phyloP scores from a whole-genome alignment of 2,113 vertebrate species.

The Lampris incognitus region DNA sequence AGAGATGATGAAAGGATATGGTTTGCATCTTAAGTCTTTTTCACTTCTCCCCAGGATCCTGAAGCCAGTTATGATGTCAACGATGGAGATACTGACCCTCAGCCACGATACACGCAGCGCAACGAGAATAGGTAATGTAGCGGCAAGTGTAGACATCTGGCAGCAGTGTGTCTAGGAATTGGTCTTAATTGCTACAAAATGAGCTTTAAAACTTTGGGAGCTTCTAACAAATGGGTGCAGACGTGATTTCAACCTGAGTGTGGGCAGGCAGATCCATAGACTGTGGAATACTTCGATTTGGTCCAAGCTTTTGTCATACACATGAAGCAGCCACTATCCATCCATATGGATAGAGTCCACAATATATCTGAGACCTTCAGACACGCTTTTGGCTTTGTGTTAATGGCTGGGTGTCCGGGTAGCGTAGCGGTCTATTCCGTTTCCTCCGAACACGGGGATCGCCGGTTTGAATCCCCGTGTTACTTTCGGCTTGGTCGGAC shows the following conservation, averaged over 20 bases:
- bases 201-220: slow-evolving; percentile 12
- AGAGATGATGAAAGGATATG: neutral
- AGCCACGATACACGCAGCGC: slow-evolving; percentile 96
- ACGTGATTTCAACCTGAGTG: neutral
- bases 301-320: neutral
- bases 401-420: neutral
- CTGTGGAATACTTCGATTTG: neutral
- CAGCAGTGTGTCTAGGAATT: neutral
- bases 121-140: slow-evolving; percentile 93
- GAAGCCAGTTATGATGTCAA: slow-evolving; percentile 97
- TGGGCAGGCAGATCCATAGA: neutral
- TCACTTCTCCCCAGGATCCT: slow-evolving; percentile 84
- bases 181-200: slow-evolving; percentile 16
- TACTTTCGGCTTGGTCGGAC: no score
- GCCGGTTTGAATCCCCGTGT: no score
- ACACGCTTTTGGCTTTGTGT: no score
- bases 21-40: slow-evolving; percentile 1
- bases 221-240: neutral
- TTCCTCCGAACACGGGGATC: no score
- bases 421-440: no score
- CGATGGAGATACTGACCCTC: slow-evolving; percentile 94
- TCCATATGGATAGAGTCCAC: neutral
- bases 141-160: slow-evolving; percentile 1
- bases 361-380: no score
- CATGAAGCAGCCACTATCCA: neutral